Percentiles rank a stretch among this genome's conserved stretches.
These are phyloP conservation scores for Zaprionus ornatus DNA, from an alignment of 1,140 invertebrate genomes.

Conservation along the genomic window DNA sequence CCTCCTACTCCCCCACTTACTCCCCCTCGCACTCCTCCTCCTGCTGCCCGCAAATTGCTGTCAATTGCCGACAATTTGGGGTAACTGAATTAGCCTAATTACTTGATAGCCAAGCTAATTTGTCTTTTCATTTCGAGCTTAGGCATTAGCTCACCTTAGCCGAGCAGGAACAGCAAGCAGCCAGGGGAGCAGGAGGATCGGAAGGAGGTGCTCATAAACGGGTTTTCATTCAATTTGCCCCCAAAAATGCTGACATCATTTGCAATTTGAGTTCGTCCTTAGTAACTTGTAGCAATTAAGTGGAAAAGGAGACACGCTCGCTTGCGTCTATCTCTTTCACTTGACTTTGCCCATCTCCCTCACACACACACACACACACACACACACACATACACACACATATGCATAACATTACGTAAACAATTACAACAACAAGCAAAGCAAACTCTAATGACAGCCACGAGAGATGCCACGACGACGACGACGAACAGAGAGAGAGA, in stretches of 20 bases:
- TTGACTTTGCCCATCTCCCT: background rate
- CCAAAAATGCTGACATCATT: constrained; percentile 29
- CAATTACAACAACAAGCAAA: constrained; percentile 56
- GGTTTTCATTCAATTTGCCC: constrained; percentile 46
- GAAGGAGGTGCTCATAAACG: constrained; percentile 18
- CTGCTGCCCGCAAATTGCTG: background rate
- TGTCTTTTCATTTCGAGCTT: constrained; percentile 11
- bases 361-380: constrained; percentile 5
- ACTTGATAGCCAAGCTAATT: constrained; percentile 24
- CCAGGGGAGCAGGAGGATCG: background rate
- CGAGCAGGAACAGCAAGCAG: background rate
- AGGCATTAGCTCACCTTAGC: constrained; percentile 12
- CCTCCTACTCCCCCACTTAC: too few relatives aligned
- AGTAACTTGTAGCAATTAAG: constrained; percentile 55
- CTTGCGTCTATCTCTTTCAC: background rate
- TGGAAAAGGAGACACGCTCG: constrained; percentile 35
- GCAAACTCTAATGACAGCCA: constrained; percentile 50
- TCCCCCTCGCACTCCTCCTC: too few relatives aligned
- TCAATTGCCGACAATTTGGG: constrained; percentile 1
- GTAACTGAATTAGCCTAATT: constrained; percentile 22
- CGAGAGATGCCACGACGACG: constrained; percentile 25
- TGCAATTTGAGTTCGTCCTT: constrained; percentile 27
- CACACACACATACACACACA: constrained; percentile 20
- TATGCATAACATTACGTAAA: constrained; percentile 57
- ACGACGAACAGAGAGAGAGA: too few relatives aligned